Evolutionary conservation across 2,888 invertebrate genomes (phyloP).

Genomic region (Branchinecta sandiegonensis): DNA sequence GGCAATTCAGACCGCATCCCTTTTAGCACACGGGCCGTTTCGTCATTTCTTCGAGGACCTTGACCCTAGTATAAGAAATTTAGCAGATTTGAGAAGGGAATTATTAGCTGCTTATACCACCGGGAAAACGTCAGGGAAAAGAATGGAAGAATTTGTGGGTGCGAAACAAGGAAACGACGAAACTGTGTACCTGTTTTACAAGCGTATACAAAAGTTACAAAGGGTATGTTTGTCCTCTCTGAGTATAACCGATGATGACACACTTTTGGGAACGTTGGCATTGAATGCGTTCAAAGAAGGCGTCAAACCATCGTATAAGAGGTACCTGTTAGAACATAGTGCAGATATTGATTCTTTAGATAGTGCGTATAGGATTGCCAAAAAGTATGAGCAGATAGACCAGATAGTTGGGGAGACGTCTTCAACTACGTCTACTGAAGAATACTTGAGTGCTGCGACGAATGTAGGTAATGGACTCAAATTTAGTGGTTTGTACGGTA

Average conservation of each 20-base stretch:
- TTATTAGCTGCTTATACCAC: not conserved
- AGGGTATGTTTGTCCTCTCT: not conserved
- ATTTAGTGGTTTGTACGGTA: not conserved
- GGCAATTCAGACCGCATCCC: not conserved
- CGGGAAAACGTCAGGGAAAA: not conserved
- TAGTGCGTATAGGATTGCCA: not conserved
- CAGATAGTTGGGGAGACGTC: not conserved
- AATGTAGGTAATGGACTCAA: not conserved
- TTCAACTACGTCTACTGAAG: not conserved
- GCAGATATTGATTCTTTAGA: not conserved
- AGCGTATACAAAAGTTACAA: not conserved
- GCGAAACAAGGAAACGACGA: not conserved
- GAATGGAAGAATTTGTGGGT: not conserved
- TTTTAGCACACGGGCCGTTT: not conserved
- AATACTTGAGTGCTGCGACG: not conserved
- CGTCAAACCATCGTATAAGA: not conserved
- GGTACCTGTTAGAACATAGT: slow-evolving; percentile 5
- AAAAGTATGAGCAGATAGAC: not conserved
- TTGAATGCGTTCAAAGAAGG: not conserved
- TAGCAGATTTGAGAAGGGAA: not conserved
- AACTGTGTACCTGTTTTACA: not conserved
- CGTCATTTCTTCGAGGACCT: not conserved
- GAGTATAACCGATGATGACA: not conserved
- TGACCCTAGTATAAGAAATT: not conserved
- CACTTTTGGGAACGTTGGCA: not conserved